Evolutionary conservation across 2,113 vertebrate genomes (phyloP), one percentile per base, ranked within the genome.

Genomic region (Psittacus erithacus): DNA sequence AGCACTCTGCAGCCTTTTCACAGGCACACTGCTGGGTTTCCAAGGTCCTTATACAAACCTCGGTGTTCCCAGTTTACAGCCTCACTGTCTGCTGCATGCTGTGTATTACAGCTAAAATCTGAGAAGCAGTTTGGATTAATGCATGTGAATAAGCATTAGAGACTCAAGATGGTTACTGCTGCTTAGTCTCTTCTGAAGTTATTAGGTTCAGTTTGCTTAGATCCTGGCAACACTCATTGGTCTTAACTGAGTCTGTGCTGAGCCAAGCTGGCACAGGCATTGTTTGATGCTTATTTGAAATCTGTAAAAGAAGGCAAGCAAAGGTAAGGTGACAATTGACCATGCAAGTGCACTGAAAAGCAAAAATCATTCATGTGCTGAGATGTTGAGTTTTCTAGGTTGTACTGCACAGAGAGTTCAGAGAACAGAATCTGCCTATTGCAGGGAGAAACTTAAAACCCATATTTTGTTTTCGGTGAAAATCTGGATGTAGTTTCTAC

Each of bases 221-320:
- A 93, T 96, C 85, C 96, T 92, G 92, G 76, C 92, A 97, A 69
- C 67, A 73, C 74, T 92, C 96, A 96, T 76, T 97, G 96, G 74
- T 27, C 85, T 90, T 65, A 83, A 70, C 47, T 75, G 87, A 97
- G 83, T 90, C 92, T 89, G 76, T 92, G 65, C 63, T 93, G 76
- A 95, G 88, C 92, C 59, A 92, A 78, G 69, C 92, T 44, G 23
- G 71, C 79, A 74, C 81, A 70, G 62, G 75, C 96, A 33, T 60
- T 92, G 69, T 73, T 88, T 88, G 95, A 96, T 60, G 70, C 25
- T n/a, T 92, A 46, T 82, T 92, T 93, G 65, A 95, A 88, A 55
- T 94, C 70, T 68, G 38, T 86, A 86, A 86, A 86, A 79, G 84
- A 62, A 65, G 78, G 53, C 49, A 63, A 94, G 78, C 46, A 90